Evolutionary conservation across 2,888 invertebrate genomes (phyloP), one percentile per base, ranked within the genome.

Genomic region (Dendrolimus pini): DNA sequence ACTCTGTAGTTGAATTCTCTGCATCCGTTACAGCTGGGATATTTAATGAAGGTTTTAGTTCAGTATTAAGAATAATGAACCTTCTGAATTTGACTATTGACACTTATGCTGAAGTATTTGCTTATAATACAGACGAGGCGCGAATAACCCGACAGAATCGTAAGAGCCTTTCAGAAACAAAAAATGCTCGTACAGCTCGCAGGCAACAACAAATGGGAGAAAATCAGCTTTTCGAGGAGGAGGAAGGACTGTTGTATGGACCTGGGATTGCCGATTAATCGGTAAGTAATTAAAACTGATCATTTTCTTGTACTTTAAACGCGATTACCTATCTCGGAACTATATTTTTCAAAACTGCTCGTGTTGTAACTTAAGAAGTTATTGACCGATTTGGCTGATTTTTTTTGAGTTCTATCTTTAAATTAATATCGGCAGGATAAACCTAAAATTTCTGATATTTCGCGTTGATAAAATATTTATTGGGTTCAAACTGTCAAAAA

Each of bases 151-250:
- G 12, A 55, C 52, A 55, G 55, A 12, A 55, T 14, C 55, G 55
- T 41, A 55, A 55, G 41, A 55, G 55, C 41, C 55, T 55, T 55
- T 55, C 41, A 10, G 41, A 55, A 55, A 55, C 55, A 41, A 55
- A 55, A 55, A 41, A 18, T 12, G 55, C 55, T 55, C 55, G 55
- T 41, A 55, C 55, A 55, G 41, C n/a, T 14, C 55, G 55, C 41
- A 55, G 41, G 41, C 41, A 41, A 41, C 55, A 13, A 41, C 55
- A 55, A 41, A 30, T 41, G 7, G 55, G 8, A 55, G 41, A 55
- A 12, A 55, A 55, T 41, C 55, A 55, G 41, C 55, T 55, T 41
- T 55, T 55, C n/a, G 55, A 41, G 12, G 41, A 55, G 18, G 12
- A 13, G 10, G 55, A 41, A 55, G 55, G 55, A 41, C 12, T 55